Percentiles rank a stretch among this genome's conserved stretches.
Evolutionary conservation across 2,113 vertebrate genomes (phyloP).

Genomic region (Alligator sinensis): DNA sequence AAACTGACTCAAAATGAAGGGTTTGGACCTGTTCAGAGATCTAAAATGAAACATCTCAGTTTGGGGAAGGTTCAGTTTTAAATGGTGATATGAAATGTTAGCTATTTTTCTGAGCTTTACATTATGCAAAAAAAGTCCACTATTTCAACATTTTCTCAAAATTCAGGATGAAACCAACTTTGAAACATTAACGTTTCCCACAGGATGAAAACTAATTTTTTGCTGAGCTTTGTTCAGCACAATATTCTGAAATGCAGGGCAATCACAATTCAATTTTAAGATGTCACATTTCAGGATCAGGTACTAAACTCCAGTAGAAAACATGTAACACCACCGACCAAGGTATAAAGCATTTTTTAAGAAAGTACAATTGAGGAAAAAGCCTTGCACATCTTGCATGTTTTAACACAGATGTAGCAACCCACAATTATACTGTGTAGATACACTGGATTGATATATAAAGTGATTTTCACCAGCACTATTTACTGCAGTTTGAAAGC

Average conservation of each 20-base stretch:
- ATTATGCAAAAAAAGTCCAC: not conserved
- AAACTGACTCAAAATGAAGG: not conserved
- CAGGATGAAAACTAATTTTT: not conserved
- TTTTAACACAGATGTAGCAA: not conserved
- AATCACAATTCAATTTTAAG: not conserved
- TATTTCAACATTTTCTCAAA: not conserved
- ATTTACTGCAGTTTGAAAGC: not conserved
- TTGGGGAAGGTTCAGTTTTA: not conserved
- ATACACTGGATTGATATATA: not conserved
- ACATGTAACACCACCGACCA: not conserved
- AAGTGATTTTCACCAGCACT: not conserved
- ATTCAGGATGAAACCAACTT: not conserved
- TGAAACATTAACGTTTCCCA: not conserved
- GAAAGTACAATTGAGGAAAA: not conserved
- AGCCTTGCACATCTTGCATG: accelerated
- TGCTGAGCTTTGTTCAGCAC: not conserved
- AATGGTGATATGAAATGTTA: not conserved
- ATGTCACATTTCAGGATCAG: not conserved
- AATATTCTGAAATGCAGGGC: not conserved
- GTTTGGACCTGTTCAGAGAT: not conserved
- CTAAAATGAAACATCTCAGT: not conserved
- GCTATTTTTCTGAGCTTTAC: not conserved
- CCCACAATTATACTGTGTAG: not conserved
- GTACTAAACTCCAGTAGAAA: not conserved
- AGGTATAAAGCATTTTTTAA: not conserved